Evolutionary conservation across 53 echinoderm and acorn worm species (phyloP), one percentile per base, ranked within the genome.

Genomic region (Temnopleurus reevesii): DNA sequence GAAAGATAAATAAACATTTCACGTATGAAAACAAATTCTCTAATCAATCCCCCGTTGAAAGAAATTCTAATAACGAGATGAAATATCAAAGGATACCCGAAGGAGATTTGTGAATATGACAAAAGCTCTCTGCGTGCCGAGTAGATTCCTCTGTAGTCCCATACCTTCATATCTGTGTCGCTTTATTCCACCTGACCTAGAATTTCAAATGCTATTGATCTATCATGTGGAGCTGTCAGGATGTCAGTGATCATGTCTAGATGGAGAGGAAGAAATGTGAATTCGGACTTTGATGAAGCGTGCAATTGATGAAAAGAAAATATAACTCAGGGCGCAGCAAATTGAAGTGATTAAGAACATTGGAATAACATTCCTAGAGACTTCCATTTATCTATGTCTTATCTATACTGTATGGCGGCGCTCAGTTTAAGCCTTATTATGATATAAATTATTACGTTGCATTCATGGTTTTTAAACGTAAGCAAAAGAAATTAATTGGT

Each of bases 281-380:
- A 38, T 7, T 71, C 21, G 71, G 56, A 41, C 30, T 13, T 63
- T 31, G 21, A 71, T 61, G 41, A 66, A 21, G 63, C 23, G 34
- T 63, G 31, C 18, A 5, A 23, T 58, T 63, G 71, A 71, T 71
- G 71, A 71, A 41, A 71, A 71, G 7, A n/a, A 71, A 71, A 71
- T 41, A 71, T 71, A 8, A 71, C 36, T 6, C 71, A 41, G 43
- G 41, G 71, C 21, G 58, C 17, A 33, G 23, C 5, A 34, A 34
- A 3, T 63, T 15, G 0, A 63, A 17, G 31, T 63, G 63, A 31
- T 33, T 63, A 34, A 10, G 0, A 18, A 63, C 33, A 4, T 12
- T 15, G 17, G 63, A 63, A 63, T 31, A 63, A 31, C 31, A 31
- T 63, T 2, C 26, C 13, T n/a, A n/a, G n/a, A n/a, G n/a, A n/a